A percentile compares a stretch with the other conserved stretches of the same genome.
phyloP scores from a whole-genome alignment of 2,888 invertebrate species.

The Ellobium chinense region DNA sequence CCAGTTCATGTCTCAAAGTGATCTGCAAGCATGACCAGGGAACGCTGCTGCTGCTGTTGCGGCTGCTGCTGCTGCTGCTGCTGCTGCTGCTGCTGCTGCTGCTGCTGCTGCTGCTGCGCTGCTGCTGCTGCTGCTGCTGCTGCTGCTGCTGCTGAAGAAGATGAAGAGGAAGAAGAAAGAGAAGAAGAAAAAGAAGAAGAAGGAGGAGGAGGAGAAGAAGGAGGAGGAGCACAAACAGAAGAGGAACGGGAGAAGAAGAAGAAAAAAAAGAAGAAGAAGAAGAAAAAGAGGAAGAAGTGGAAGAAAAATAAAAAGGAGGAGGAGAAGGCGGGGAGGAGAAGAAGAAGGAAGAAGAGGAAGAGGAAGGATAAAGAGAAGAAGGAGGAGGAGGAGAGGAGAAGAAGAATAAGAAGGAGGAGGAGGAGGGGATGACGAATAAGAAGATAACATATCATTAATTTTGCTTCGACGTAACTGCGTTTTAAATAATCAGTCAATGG shows the following conservation, averaged over 20 bases:
- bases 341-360: neutral
- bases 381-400: neutral
- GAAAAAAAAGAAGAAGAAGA: slow-evolving; percentile 1
- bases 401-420: neutral
- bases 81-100: no score
- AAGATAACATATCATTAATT: no score
- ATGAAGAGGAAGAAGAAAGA: neutral
- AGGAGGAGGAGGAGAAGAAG: neutral
- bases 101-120: no score
- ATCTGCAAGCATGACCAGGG: no score
- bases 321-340: neutral
- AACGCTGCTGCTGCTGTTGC: no score
- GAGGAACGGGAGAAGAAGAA: neutral
- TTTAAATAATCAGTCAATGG: no score
- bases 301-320: neutral
- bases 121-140: no score
- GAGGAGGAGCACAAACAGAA: neutral
- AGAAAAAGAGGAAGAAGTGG: slow-evolving; percentile 3
- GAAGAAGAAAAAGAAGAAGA: slow-evolving; percentile 11
- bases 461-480: no score
- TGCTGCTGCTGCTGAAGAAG: no score
- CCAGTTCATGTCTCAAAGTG: no score
- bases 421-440: no score
- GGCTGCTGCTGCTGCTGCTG: no score
- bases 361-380: neutral